phyloP scores from a whole-genome alignment of 2,113 vertebrate species.

The Seriola dumerili region DNA sequence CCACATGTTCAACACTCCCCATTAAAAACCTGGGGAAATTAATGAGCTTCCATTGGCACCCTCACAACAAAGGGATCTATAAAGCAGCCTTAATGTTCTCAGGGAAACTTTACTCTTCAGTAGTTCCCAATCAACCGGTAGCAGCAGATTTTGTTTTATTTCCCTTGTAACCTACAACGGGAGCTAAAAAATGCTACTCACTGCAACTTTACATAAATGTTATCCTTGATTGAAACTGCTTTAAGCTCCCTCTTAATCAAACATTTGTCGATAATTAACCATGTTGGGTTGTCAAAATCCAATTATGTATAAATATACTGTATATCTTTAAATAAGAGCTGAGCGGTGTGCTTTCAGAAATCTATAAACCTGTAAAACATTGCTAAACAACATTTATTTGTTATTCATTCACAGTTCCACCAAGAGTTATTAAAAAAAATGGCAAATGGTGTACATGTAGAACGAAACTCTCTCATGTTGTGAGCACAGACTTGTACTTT shows the following conservation, averaged over 20 bases:
- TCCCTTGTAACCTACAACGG: constrained; percentile 78
- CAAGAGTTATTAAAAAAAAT: constrained; percentile 8
- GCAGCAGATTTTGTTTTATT: constrained; percentile 83
- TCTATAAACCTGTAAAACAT: constrained; percentile 59
- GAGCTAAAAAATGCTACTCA: constrained; percentile 67
- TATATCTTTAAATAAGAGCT: constrained; percentile 51
- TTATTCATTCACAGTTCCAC: constrained; percentile 24
- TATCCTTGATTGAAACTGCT: constrained; percentile 71
- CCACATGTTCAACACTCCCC: constrained; percentile 85
- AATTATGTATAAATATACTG: constrained; percentile 46
- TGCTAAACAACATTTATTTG: constrained; percentile 22
- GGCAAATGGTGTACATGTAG: constrained; percentile 41
- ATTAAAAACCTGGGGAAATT: constrained; percentile 84
- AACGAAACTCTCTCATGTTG: constrained; percentile 66
- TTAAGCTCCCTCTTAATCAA: constrained; percentile 61
- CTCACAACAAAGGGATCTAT: constrained; percentile 85
- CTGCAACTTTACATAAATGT: constrained; percentile 76
- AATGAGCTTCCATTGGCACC: constrained; percentile 85
- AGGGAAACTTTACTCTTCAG: constrained; percentile 83
- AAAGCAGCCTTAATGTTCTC: constrained; percentile 83
- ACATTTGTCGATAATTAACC: constrained; percentile 72
- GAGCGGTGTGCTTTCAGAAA: constrained; percentile 49
- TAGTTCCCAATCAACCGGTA: constrained; percentile 84
- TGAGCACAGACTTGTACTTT: constrained; percentile 72
- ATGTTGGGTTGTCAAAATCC: constrained; percentile 61